Percentiles rank a stretch among this genome's conserved stretches.
Evolutionary conservation across 2,797 vertebrate species (phyloP).

Genomic region (Hydrocynus forskahlii): DNA sequence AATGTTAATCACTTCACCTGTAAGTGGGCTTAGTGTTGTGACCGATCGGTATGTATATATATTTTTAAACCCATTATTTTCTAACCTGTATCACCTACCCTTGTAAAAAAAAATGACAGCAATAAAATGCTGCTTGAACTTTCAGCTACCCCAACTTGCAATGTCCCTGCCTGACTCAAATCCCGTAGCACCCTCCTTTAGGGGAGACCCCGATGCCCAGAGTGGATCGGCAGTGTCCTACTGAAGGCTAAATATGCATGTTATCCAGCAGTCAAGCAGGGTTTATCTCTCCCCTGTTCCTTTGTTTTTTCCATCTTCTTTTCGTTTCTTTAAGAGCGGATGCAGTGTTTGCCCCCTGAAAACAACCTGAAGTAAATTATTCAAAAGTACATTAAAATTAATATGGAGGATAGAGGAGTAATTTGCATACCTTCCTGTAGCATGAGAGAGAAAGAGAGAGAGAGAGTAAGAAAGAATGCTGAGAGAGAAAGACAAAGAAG

Average conservation of each 20-base stretch:
- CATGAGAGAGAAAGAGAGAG: constrained; percentile 54
- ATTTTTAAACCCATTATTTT: no score
- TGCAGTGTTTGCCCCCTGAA: constrained; percentile 33
- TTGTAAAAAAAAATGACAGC: no score
- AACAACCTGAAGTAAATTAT: constrained; percentile 57
- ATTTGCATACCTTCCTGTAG: constrained; percentile 65
- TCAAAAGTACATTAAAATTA: constrained; percentile 56
- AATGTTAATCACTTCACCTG: no score
- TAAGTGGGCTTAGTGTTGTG: no score
- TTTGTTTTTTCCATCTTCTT: constrained; percentile 14
- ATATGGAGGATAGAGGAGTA: constrained; percentile 48
- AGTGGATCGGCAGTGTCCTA: neutral
- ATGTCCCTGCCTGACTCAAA: constrained; percentile 21
- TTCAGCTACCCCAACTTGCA: neutral
- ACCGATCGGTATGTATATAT: no score
- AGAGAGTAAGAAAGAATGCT: constrained; percentile 34
- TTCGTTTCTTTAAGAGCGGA: constrained; percentile 48
- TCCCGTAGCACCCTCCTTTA: constrained; percentile 44
- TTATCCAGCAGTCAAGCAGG: constrained; percentile 25
- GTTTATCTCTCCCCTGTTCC: constrained; percentile 14
- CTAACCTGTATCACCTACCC: no score
- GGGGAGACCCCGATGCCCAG: neutral
- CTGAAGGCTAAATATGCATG: neutral
- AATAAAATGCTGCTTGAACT: no score
- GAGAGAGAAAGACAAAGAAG: neutral